Evolutionary conservation across 2,888 invertebrate species (phyloP).

Genomic region (Xestia c-nigrum): DNA sequence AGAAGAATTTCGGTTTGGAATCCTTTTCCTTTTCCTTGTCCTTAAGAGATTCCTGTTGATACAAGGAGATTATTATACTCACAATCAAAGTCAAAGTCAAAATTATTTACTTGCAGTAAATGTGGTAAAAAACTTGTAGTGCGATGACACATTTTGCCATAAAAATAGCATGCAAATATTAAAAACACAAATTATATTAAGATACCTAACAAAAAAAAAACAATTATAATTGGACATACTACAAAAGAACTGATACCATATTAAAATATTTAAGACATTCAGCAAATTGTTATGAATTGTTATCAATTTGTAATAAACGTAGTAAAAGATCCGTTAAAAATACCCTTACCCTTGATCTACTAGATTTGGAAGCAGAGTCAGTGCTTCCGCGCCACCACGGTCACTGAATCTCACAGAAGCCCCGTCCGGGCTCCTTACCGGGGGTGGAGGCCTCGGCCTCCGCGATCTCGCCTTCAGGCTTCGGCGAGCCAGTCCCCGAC

Average conservation of each 20-base stretch:
- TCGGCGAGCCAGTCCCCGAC: constrained; percentile 82
- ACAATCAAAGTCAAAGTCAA: not conserved
- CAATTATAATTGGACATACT: too few species aligned
- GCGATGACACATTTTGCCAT: too few species aligned
- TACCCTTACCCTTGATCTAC: constrained; percentile 85
- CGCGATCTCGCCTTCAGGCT: constrained; percentile 80
- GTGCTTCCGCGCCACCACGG: constrained; percentile 91
- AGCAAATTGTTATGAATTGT: too few species aligned
- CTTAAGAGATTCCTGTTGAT: constrained; percentile 85
- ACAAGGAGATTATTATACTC: constrained; percentile 12
- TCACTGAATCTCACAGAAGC: constrained; percentile 91
- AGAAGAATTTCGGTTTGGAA: constrained; percentile 87
- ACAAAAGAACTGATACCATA: too few species aligned
- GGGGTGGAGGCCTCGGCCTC: constrained; percentile 84
- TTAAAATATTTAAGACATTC: too few species aligned
- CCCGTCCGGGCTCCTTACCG: constrained; percentile 88
- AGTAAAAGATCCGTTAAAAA: not conserved
- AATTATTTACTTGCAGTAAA: not conserved
- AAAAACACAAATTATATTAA: too few species aligned
- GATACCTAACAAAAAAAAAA: too few species aligned
- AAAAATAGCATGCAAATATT: too few species aligned
- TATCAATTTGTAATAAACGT: too few species aligned
- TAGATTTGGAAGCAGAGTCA: constrained; percentile 90
- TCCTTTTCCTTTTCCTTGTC: constrained; percentile 76
- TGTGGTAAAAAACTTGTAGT: not conserved